Evolutionary conservation across 1,140 invertebrate species (phyloP).

Genomic region (Apocrypta bakeri): DNA sequence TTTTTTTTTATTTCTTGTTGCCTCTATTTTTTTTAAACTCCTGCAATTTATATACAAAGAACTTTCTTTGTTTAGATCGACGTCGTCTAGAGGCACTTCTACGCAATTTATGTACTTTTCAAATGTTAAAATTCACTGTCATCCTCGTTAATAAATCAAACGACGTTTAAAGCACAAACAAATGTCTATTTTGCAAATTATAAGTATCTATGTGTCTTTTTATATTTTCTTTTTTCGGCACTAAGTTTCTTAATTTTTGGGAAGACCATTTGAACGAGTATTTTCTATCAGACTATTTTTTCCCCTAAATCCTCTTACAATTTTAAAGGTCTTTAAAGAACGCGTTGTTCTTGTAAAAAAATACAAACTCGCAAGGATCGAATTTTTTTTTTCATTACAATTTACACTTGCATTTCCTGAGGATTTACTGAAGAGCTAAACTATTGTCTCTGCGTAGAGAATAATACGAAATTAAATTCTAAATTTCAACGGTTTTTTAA

Average conservation of each 20-base stretch:
- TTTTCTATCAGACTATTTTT: slow-evolving; percentile 17
- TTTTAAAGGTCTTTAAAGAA: background rate
- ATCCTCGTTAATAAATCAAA: background rate
- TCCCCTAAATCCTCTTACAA: slow-evolving; percentile 1
- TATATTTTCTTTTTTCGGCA: slow-evolving; percentile 25
- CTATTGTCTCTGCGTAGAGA: background rate
- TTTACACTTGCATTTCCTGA: slow-evolving; percentile 20
- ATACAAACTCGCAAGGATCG: slow-evolving; percentile 20
- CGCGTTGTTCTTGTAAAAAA: slow-evolving; percentile 18
- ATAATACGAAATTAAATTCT: too few relatives aligned
- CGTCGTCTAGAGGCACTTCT: slow-evolving; percentile 41
- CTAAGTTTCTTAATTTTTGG: slow-evolving; percentile 15
- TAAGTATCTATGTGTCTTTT: background rate
- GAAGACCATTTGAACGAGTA: slow-evolving; percentile 42
- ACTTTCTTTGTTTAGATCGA: slow-evolving; percentile 33
- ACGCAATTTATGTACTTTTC: slow-evolving; percentile 25
- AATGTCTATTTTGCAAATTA: background rate
- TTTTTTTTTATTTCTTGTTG: slow-evolving; percentile 21
- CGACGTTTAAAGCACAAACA: background rate
- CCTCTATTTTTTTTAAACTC: slow-evolving; percentile 7
- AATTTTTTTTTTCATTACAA: background rate
- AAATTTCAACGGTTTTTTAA: too few relatives aligned
- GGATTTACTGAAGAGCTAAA: background rate
- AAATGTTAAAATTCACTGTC: slow-evolving; percentile 8
- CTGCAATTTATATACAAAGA: slow-evolving; percentile 30